Base-by-base conservation (phyloP, 2,888 invertebrate species). In the Hipparchia semele region DNA sequence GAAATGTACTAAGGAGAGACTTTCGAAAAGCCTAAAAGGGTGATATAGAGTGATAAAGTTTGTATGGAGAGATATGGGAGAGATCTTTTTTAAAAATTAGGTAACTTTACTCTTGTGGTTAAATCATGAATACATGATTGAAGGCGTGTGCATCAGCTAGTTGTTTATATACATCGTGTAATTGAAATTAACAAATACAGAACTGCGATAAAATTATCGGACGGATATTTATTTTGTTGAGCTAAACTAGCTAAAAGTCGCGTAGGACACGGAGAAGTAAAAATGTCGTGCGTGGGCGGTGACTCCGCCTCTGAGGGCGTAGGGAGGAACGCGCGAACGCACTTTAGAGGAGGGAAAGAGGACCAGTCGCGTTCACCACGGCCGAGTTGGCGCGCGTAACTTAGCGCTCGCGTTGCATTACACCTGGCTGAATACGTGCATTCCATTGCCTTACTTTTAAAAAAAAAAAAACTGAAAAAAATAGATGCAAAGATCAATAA, bases 291-390 rank as follows among this genome's bases (percentile, higher is more conserved):
- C 70, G 81, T 82, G 87, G 90, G 88, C 87, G 87, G 79, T 75
- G 75, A 84, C 87, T 79, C 87, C 89, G 89, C 89, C 90, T 84
- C 79, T 9, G 80, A 84, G 87, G 91, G 91, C 91, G 91, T 89
- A 85, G 91, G 91, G 92, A 91, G 92, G 92, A 86, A 85, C 87
- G 80, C 80, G 83, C 79, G 85, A 83, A 82, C 81, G 82, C 81
- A 79, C 76, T 79, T 76, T 72, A 80, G 78, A 89, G 87, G 85
- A 91, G 90, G 90, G 88, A 84, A 85, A 86, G 91, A 90, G 90
- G 87, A 85, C 87, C 91, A 94, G 93, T 94, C 87, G 90, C 85
- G 85, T 80, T 86, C 85, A 84, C 87, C 80, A 86, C 84, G 90
- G 92, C 91, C 90, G 81, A 82, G 85, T 80, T 78, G 82, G 78